Percentiles rank a stretch among this genome's conserved stretches.
Conservation (phyloP, 2,113 vertebrate genomes). For the Circaetus gallicus region DNA sequence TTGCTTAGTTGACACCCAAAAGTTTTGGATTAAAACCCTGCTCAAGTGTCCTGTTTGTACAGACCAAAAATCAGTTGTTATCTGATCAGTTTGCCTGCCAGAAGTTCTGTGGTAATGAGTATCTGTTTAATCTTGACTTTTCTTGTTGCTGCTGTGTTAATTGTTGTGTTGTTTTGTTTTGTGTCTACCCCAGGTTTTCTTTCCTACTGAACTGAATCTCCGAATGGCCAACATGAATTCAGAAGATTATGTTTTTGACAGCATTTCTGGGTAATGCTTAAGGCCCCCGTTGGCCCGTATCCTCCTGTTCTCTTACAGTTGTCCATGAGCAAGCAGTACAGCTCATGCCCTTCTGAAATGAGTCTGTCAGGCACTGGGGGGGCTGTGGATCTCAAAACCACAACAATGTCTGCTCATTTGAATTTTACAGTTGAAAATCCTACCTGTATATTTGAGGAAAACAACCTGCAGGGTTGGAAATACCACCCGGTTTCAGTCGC, state of each 20-base stretch:
- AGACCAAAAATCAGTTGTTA: background rate
- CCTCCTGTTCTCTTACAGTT: background rate
- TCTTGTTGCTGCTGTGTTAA: background rate
- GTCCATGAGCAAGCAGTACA: background rate
- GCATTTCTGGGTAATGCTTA: slow-evolving; percentile 76
- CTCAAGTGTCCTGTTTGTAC: background rate
- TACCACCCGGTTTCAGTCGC: background rate
- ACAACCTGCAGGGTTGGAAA: background rate
- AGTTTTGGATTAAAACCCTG: background rate
- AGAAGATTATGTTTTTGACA: slow-evolving; percentile 88
- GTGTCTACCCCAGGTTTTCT: slow-evolving; percentile 82
- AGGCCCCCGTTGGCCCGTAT: background rate
- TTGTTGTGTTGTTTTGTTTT: slow-evolving; percentile 62
- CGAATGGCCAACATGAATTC: slow-evolving; percentile 90
- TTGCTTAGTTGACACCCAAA: background rate
- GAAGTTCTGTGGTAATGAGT: background rate
- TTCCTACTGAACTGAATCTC: slow-evolving; percentile 92
- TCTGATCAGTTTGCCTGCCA: background rate
- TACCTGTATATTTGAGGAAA: background rate
- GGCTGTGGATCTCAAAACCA: background rate
- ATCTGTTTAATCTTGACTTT: slow-evolving; percentile 7
- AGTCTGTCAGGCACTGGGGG: background rate
- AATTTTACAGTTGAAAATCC: background rate
- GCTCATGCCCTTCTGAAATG: fast-evolving
- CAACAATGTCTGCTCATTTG: background rate